Percentiles rank a stretch among this genome's conserved stretches.
phyloP scores from a whole-genome alignment of 2,888 invertebrate genomes.

The Leuctra nigra region DNA sequence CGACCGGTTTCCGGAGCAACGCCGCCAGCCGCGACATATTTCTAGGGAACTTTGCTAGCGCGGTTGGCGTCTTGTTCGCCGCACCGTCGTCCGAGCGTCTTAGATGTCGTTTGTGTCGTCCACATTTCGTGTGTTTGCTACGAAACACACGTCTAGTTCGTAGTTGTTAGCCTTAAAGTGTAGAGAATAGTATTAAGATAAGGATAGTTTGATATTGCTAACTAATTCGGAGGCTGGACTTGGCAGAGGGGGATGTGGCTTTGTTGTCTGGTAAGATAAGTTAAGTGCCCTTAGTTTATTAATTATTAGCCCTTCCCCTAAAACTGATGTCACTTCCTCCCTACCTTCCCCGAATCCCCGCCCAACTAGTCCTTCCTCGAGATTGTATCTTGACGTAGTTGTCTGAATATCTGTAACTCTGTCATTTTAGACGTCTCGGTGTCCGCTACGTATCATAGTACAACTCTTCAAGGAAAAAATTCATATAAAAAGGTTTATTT shows the following conservation, averaged over 20 bases:
- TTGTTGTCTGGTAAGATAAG: background rate
- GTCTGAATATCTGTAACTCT: background rate
- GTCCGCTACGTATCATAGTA: background rate
- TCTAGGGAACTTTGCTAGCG: no score
- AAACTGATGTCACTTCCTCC: background rate
- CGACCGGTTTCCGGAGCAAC: no score
- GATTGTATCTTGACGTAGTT: background rate
- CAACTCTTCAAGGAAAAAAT: background rate
- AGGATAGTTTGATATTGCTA: background rate
- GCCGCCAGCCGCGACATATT: no score
- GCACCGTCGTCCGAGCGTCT: no score
- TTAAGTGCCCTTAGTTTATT: background rate
- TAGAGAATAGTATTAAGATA: background rate
- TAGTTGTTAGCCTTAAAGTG: background rate
- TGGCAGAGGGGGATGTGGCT: background rate
- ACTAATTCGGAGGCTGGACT: background rate
- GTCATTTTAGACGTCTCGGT: background rate
- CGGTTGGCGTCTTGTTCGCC: no score
- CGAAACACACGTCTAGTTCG: no score
- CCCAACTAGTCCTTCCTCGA: background rate
- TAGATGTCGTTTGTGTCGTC: no score
- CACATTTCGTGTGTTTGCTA: no score
- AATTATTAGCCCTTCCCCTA: no score
- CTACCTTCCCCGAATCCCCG: background rate
- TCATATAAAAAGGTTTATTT: background rate